phyloP scores from a whole-genome alignment of 2,797 vertebrate genomes.

The Thalassophryne amazonica region DNA sequence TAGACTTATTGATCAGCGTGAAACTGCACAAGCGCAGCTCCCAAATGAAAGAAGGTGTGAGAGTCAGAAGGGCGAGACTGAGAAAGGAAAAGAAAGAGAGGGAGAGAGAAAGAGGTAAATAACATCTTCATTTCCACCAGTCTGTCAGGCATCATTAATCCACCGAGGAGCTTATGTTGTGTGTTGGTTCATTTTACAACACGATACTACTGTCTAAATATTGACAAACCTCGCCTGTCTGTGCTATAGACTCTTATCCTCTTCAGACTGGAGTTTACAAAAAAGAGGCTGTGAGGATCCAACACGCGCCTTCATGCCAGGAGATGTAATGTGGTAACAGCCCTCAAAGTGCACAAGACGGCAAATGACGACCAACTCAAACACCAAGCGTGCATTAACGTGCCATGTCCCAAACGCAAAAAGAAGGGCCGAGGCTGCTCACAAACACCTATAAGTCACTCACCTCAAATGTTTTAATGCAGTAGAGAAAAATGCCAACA shows the following conservation, averaged over 20 bases:
- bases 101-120: slow-evolving; percentile 47
- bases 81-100: neutral
- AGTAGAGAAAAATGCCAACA: slow-evolving; percentile 57
- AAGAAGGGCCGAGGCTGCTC: slow-evolving; percentile 1
- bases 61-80: slow-evolving; percentile 7
- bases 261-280: slow-evolving; percentile 44
- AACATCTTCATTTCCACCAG: slow-evolving; percentile 68
- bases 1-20: slow-evolving; percentile 65
- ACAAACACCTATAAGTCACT: slow-evolving; percentile 76
- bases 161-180: slow-evolving; percentile 65
- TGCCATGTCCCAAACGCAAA: slow-evolving; percentile 5
- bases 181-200: slow-evolving; percentile 75
- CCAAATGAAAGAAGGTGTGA: slow-evolving; percentile 45
- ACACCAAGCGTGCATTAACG: neutral
- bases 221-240: slow-evolving; percentile 73
- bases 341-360: too few relatives aligned
- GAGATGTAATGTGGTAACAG: too few relatives aligned
- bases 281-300: slow-evolving; percentile 30
- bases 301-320: too few relatives aligned
- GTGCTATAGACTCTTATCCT: slow-evolving; percentile 71
- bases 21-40: slow-evolving; percentile 66
- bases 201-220: slow-evolving; percentile 73
- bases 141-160: slow-evolving; percentile 78
- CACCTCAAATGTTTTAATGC: slow-evolving; percentile 82
- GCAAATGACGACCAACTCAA: too few relatives aligned